Evolutionary conservation across 1,140 invertebrate genomes (phyloP), one percentile per base, ranked within the genome.

Genomic region (Macrotrachela quadricornifera): DNA sequence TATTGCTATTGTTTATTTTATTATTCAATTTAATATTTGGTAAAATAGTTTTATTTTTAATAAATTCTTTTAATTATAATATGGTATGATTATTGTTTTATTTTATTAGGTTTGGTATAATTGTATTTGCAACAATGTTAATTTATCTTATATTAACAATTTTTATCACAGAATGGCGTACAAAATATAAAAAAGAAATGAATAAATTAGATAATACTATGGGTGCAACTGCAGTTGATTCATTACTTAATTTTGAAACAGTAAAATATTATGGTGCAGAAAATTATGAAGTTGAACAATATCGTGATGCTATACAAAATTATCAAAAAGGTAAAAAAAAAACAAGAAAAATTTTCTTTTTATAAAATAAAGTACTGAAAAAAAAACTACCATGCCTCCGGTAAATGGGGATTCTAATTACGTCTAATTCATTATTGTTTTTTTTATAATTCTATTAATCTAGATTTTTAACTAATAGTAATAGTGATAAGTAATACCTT

Each of bases 201-300:
- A 96, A 96, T 69, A 70, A 81, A 16, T 79, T 84, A 0, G 88
- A 95, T 63, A 95, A 95, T 70, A 81, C 79, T 47, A 79, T 80
- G 51, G 80, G 83, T 63, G 80, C 85, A n/a, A 76, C 80, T 46
- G 88, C 82, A 55, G 86, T 94, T 0, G 90, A 96, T 66, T 92
- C 88, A n/a, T 71, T 96, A 40, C 73, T 95, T 0, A 96, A 95
- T 71, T 94, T 88, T 72, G 90, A 96, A 73, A 95, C 90, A 6
- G 88, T 72, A 57, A 96, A 95, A 68, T 94, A 95, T 71, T 95
- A 94, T 63, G 82, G 81, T 36, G 85, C 85, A 16, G 88, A 94
- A 69, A 61, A 76, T 10, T 91, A 87, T 68, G 90, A 95, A 74
- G 80, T 85, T 0, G 69, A 82, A 46, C 75, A 78, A 45, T 95